phyloP scores from a whole-genome alignment of 2,113 vertebrate species.

The Platanista minor region DNA sequence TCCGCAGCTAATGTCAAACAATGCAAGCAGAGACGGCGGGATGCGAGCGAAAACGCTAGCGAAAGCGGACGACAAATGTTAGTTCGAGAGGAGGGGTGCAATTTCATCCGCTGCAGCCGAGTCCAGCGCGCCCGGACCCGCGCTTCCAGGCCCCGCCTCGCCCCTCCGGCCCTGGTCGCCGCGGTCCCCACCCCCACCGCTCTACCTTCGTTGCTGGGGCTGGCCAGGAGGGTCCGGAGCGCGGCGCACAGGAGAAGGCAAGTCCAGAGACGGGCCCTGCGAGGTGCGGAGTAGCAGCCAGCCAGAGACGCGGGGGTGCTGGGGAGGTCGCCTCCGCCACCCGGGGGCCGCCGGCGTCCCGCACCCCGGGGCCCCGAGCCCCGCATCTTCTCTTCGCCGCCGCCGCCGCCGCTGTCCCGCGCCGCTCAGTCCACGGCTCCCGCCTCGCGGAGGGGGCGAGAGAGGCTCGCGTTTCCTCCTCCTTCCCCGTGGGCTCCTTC shows the following conservation, averaged over 20 bases:
- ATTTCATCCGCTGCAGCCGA: not conserved
- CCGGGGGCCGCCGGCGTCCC: constrained; percentile 9
- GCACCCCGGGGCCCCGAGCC: constrained; percentile 62
- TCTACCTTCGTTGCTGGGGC: constrained; percentile 81
- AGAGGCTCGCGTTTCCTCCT: not conserved
- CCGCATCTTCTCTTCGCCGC: constrained; percentile 54
- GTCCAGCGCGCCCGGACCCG: not conserved
- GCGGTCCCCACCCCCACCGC: not conserved
- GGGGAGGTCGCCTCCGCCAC: not conserved
- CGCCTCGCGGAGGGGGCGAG: not conserved
- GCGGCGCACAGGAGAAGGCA: constrained; percentile 74
- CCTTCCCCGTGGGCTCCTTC: not conserved
- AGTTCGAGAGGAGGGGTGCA: not conserved
- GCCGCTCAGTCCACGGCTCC: not conserved
- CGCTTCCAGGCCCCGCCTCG: constrained; percentile 36
- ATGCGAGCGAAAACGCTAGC: not conserved
- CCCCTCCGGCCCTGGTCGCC: not conserved
- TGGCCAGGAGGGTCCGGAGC: constrained; percentile 78
- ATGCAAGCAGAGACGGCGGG: not conserved
- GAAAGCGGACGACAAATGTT: not conserved
- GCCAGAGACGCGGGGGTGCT: constrained; percentile 35
- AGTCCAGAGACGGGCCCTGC: constrained; percentile 66
- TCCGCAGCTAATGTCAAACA: constrained; percentile 8
- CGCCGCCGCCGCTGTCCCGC: not conserved
- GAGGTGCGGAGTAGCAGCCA: constrained; percentile 36